Conservation (phyloP, 2,113 vertebrate genomes). For the Scomber japonicus region DNA sequence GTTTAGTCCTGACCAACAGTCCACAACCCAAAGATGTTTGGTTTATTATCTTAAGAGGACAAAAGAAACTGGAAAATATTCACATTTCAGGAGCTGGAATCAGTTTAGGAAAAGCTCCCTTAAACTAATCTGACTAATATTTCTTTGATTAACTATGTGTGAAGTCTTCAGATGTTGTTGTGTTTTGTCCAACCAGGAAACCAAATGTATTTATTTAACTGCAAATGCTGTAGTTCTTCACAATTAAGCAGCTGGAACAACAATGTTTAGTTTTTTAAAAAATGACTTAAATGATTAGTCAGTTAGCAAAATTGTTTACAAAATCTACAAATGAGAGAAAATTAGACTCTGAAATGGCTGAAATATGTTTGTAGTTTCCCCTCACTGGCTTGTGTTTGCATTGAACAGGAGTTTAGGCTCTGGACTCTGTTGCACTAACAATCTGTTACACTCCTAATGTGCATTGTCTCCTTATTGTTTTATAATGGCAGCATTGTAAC, state of each 20-base stretch:
- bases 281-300: neutral
- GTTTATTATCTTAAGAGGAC: no score
- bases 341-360: neutral
- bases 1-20: neutral
- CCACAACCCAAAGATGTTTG: neutral
- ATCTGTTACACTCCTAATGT: neutral
- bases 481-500: slow-evolving; percentile 4
- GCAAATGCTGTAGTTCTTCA: neutral
- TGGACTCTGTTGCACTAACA: neutral
- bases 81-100: no score
- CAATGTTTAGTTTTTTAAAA: neutral
- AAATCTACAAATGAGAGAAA: no score
- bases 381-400: neutral
- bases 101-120: no score
- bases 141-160: no score
- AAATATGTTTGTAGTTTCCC: neutral
- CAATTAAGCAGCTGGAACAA: neutral
- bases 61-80: no score
- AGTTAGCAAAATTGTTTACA: neutral
- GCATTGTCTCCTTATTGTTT: neutral
- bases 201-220: no score
- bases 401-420: neutral
- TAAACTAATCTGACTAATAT: no score
- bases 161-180: no score
- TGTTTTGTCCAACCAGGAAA: no score